Evolutionary conservation across 2,113 vertebrate genomes (phyloP).

Genomic region (Sterrhoptilus dennistouni): DNA sequence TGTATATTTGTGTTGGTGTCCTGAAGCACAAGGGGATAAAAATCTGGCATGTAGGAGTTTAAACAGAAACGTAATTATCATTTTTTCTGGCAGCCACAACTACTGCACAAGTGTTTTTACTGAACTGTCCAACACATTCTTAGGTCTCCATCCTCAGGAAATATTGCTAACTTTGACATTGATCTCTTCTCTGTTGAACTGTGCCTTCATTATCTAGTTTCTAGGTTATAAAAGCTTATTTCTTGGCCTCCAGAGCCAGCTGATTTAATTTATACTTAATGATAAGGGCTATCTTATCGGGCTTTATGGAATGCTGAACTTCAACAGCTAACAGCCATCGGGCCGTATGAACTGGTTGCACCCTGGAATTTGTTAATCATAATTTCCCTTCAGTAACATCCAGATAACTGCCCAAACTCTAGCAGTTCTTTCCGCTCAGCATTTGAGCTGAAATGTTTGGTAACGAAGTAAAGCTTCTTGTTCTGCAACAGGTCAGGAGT

Average conservation of each 20-base stretch:
- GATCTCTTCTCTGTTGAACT: background rate
- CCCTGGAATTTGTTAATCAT: background rate
- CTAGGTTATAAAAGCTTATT: background rate
- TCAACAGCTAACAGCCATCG: background rate
- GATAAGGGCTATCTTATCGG: background rate
- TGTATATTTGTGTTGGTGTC: background rate
- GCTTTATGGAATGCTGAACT: background rate
- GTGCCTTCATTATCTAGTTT: background rate
- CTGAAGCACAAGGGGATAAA: background rate
- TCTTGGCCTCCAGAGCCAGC: background rate
- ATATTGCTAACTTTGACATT: background rate
- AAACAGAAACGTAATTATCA: background rate
- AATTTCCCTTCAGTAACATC: background rate
- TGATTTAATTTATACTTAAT: background rate
- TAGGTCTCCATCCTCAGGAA: background rate
- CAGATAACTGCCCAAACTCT: background rate
- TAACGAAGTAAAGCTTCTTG: background rate
- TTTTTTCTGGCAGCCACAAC: background rate
- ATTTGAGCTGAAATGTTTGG: background rate
- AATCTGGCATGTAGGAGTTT: background rate
- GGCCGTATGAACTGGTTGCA: background rate
- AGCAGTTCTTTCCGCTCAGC: background rate
- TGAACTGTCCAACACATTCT: background rate
- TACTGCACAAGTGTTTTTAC: background rate
- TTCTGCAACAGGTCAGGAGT: background rate